A percentile compares a stretch with the other conserved stretches of the same genome.
These are phyloP conservation scores for Hippopotamus amphibius DNA, from an alignment of 2,113 vertebrate genomes.

Conservation along the genomic window DNA sequence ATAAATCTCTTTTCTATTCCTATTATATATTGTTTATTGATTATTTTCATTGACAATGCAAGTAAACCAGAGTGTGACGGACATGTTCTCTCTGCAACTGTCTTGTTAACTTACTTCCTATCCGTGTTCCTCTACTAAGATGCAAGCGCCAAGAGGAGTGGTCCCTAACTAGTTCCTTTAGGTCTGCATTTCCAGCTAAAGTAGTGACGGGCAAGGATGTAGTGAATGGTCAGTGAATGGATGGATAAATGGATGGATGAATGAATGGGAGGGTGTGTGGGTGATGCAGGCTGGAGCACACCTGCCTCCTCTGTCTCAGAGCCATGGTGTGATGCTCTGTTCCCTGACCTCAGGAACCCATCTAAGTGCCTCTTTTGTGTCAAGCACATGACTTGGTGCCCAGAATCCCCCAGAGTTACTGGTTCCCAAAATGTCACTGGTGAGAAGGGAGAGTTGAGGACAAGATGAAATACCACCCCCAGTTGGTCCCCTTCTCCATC, in stretches of 20 bases:
- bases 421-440: background rate
- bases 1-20: background rate
- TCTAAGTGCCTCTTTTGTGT: background rate
- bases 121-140: background rate
- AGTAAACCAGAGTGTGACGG: background rate
- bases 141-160: accelerated
- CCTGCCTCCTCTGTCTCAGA: background rate
- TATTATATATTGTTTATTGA: background rate
- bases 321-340: background rate
- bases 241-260: background rate
- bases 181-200: background rate
- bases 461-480: background rate
- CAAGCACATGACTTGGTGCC: background rate
- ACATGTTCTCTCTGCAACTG: background rate
- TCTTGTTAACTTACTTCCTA: background rate
- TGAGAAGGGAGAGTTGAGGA: background rate
- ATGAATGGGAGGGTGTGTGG: background rate
- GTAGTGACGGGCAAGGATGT: background rate
- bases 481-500: too few relatives aligned
- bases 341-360: background rate
- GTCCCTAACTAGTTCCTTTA: background rate
- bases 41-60: background rate
- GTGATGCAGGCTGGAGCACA: background rate
- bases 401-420: background rate
- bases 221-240: background rate